A percentile compares a stretch with the other conserved stretches of the same genome.
Evolutionary conservation across 2,888 invertebrate genomes (phyloP).

Genomic region (Phorcus lineatus): DNA sequence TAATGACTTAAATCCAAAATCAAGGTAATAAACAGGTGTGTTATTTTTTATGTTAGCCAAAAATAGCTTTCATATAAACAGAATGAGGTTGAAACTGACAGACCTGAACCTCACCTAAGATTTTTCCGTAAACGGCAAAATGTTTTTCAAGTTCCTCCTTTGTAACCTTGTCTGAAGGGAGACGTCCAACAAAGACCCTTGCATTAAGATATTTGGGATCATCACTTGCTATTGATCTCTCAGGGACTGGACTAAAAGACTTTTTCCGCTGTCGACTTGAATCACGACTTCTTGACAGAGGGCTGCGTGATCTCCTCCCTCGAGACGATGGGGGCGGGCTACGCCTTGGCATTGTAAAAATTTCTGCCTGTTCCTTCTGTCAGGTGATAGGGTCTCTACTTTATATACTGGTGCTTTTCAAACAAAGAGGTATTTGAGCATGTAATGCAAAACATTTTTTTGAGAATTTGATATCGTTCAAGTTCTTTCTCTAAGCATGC

Average conservation of each 20-base stretch:
- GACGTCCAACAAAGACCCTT: constrained; percentile 87
- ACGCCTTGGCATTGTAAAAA: neutral
- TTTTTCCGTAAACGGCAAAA: constrained; percentile 84
- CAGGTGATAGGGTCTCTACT: too few species aligned
- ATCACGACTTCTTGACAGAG: neutral
- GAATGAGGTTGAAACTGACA: too few species aligned
- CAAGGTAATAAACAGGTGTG: too few species aligned
- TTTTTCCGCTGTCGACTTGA: constrained; percentile 17
- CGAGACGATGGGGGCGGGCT: constrained; percentile 22
- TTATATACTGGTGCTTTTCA: too few species aligned
- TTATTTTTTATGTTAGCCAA: too few species aligned
- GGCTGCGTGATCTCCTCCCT: constrained; percentile 1
- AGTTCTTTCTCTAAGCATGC: too few species aligned
- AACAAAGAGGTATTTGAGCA: too few species aligned
- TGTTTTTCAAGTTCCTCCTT: constrained; percentile 86
- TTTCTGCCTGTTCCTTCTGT: too few species aligned
- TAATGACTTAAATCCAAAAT: too few species aligned
- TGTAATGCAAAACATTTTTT: too few species aligned
- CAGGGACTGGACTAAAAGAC: constrained; percentile 21
- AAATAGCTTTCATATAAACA: too few species aligned
- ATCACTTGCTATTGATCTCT: constrained; percentile 73
- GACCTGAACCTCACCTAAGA: constrained; percentile 79
- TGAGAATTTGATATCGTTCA: too few species aligned
- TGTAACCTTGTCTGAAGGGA: constrained; percentile 85
- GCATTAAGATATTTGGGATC: constrained; percentile 85